phyloP scores from a whole-genome alignment of 2,113 vertebrate genomes.

The Sisor rabdophorus region DNA sequence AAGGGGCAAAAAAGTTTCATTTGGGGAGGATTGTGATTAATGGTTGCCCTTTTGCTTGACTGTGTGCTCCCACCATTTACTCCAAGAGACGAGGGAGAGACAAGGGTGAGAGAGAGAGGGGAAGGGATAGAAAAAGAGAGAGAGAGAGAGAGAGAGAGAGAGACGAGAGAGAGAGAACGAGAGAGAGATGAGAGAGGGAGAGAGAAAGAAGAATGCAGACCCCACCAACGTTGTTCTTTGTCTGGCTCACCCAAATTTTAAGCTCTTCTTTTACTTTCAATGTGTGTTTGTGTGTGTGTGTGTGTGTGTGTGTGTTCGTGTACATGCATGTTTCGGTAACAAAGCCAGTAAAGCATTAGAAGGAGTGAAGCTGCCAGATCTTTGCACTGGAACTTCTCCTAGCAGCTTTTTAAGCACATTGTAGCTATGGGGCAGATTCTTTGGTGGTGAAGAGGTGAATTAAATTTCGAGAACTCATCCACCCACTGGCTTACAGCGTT shows the following conservation, averaged over 20 bases:
- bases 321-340: constrained; percentile 24
- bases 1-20: constrained; percentile 73
- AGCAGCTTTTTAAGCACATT: constrained; percentile 29
- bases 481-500: constrained; percentile 30
- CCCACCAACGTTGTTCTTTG: constrained; percentile 73
- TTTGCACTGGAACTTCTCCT: constrained; percentile 35
- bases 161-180: constrained; percentile 8
- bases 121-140: constrained; percentile 62
- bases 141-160: constrained; percentile 55
- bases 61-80: constrained; percentile 72
- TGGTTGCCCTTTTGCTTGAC: constrained; percentile 84
- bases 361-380: constrained; percentile 30
- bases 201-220: constrained; percentile 39
- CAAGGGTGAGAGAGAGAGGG: constrained; percentile 68
- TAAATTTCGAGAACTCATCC: constrained; percentile 40
- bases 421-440: constrained; percentile 31
- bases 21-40: constrained; percentile 90
- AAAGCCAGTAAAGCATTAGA: constrained; percentile 31
- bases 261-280: constrained; percentile 65
- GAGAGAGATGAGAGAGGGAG: no score
- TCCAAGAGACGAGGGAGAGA: constrained; percentile 59
- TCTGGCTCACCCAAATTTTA: constrained; percentile 61
- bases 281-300: constrained; percentile 18
- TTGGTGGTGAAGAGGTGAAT: constrained; percentile 40
- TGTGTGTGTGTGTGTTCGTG: constrained; percentile 25